These are phyloP conservation scores for Oryzias curvinotus DNA, from an alignment of 2,113 vertebrate genomes.

Conservation along the genomic window DNA sequence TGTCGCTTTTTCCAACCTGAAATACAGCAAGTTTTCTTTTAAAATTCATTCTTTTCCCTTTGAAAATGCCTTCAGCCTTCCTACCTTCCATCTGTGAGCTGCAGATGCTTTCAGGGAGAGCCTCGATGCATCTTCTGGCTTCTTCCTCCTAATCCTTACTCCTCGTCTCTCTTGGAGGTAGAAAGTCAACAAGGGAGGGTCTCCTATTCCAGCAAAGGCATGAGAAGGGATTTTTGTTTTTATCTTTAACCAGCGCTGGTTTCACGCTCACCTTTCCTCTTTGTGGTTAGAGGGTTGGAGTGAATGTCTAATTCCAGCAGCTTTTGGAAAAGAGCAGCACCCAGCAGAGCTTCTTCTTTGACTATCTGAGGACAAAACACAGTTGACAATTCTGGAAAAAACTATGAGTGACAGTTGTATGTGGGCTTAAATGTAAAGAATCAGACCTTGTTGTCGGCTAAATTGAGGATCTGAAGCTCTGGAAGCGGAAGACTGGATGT, in stretches of 20 bases:
- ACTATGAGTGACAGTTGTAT: neutral
- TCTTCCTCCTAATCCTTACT: conserved; percentile 74
- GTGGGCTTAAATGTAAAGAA: neutral
- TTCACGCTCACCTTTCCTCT: conserved; percentile 70
- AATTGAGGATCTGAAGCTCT: conserved; percentile 79
- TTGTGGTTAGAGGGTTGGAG: conserved; percentile 82
- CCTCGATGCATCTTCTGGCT: conserved; percentile 45
- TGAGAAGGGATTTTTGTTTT: neutral
- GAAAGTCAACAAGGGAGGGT: conserved; percentile 75
- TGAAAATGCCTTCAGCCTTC: neutral
- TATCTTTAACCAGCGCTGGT: neutral
- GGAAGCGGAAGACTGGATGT: conserved; percentile 74
- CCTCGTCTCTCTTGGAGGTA: conserved; percentile 82
- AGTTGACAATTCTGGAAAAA: conserved; percentile 3
- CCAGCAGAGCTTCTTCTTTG: conserved; percentile 80
- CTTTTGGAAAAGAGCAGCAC: conserved; percentile 78
- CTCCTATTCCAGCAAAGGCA: conserved; percentile 65
- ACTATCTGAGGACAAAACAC: conserved; percentile 73
- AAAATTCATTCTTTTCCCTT: neutral
- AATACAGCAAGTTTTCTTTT: neutral
- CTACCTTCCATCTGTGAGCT: conserved; percentile 77
- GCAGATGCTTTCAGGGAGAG: conserved; percentile 57
- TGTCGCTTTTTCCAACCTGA: conserved; percentile 69
- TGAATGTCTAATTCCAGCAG: conserved; percentile 81
- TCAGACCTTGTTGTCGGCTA: conserved; percentile 85